Evolutionary conservation across 64 coral and sea anemone species (phyloP).

Genomic region (Porites australiensis): DNA sequence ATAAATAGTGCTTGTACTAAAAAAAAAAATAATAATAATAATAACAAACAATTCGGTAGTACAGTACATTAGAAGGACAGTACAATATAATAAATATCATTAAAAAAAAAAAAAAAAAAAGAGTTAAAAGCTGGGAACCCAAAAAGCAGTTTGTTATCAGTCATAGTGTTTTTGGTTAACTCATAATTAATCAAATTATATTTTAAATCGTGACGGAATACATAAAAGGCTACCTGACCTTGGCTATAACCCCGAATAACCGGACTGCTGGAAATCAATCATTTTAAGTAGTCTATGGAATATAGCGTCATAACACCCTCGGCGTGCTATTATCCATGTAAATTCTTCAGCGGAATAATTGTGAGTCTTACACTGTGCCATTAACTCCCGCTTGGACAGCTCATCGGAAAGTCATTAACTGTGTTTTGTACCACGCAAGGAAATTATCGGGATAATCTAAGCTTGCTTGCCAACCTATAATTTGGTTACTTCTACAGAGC

Average conservation of each 20-base stretch:
- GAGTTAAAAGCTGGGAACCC: too few relatives aligned
- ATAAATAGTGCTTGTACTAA: too few relatives aligned
- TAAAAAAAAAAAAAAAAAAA: too few relatives aligned
- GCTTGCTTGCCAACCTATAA: neutral
- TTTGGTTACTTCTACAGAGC: neutral
- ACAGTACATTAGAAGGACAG: too few relatives aligned
- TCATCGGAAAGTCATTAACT: neutral
- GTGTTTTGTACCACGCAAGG: neutral
- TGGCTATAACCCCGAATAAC: neutral
- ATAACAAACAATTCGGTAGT: too few relatives aligned
- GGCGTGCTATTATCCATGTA: neutral
- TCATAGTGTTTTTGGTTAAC: too few relatives aligned
- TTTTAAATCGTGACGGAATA: too few relatives aligned
- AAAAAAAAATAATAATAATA: too few relatives aligned
- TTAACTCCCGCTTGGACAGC: neutral
- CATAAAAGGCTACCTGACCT: neutral
- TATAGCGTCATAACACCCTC: slow-evolving; percentile 3
- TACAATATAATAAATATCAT: too few relatives aligned
- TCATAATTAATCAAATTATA: too few relatives aligned
- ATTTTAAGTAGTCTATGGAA: neutral
- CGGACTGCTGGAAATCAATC: neutral
- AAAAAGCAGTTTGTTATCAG: too few relatives aligned
- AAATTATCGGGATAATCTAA: neutral
- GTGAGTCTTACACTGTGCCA: neutral
- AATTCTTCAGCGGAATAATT: neutral